Evolutionary conservation across 2,113 vertebrate species (phyloP).

Genomic region (Callaeas wilsoni): DNA sequence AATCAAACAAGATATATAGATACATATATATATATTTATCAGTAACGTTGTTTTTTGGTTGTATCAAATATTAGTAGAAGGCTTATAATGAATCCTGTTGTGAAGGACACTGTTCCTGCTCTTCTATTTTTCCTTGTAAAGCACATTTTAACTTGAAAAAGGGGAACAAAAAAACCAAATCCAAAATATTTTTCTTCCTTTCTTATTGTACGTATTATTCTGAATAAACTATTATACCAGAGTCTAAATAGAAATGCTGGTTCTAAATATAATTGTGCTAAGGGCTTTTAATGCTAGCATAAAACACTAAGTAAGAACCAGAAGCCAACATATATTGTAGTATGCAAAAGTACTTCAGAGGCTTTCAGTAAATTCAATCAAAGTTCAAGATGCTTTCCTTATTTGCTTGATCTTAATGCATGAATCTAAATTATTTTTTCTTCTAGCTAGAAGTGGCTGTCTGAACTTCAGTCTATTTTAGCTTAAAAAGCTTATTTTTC

Average conservation of each 20-base stretch:
- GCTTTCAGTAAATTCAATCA: not conserved
- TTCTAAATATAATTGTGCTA: not conserved
- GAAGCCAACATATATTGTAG: not conserved
- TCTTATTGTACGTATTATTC: not conserved
- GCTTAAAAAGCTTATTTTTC: not conserved
- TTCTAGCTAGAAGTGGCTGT: not conserved
- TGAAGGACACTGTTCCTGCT: not conserved
- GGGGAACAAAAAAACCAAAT: fast-evolving
- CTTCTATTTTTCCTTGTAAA: not conserved
- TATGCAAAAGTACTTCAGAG: not conserved
- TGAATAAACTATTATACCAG: not conserved
- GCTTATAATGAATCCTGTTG: not conserved
- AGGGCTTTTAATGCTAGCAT: not conserved
- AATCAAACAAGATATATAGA: not conserved
- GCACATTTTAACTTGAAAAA: not conserved
- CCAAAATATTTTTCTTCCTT: not conserved
- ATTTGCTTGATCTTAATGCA: not conserved
- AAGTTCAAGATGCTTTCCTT: not conserved
- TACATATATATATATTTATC: no score
- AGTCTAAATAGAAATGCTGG: not conserved
- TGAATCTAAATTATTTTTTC: not conserved
- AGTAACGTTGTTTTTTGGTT: not conserved
- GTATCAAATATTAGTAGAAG: not conserved
- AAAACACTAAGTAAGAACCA: not conserved
- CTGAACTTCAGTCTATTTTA: not conserved